These are phyloP conservation scores for Stramonita haemastoma DNA, from an alignment of 2,888 invertebrate species.

Conservation along the genomic window DNA sequence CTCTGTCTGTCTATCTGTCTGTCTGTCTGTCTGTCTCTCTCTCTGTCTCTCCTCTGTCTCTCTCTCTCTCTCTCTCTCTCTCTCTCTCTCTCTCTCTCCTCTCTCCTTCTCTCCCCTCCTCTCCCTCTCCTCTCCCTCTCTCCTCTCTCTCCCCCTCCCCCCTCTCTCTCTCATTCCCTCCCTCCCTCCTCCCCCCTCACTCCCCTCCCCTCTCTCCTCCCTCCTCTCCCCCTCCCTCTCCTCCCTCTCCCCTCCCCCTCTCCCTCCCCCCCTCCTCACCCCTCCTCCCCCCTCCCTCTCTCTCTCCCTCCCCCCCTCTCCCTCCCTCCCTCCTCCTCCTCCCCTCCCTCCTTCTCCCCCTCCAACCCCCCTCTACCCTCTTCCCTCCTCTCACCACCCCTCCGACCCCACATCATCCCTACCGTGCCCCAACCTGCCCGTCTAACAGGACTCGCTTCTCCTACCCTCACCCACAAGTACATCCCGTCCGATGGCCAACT, in stretches of 20 bases:
- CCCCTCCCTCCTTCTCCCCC: background rate
- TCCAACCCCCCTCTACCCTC: background rate
- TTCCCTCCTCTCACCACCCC: background rate
- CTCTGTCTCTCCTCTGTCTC: background rate
- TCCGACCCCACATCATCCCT: background rate
- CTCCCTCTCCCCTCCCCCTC: background rate
- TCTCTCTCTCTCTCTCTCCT: background rate
- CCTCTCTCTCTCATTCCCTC: background rate
- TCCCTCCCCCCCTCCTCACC: background rate
- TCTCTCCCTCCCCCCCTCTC: background rate
- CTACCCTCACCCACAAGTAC: constrained; percentile 51
- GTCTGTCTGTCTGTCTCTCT: background rate
- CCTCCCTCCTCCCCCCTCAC: too few species aligned
- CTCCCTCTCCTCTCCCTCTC: background rate
- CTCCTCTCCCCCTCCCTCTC: background rate
- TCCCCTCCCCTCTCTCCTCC: background rate
- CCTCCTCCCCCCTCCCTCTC: background rate
- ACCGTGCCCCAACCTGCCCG: constrained; percentile 32
- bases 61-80: background rate
- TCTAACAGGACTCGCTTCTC: constrained; percentile 33
- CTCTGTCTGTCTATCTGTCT: background rate
- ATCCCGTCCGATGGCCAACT: constrained; percentile 59
- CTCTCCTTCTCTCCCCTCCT: background rate
- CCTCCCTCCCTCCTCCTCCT: background rate
- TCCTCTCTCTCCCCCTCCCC: background rate